phyloP scores from a whole-genome alignment of 30 jellyfish, hydroid and myxozoan genomes.

The Cassiopea andromeda region DNA sequence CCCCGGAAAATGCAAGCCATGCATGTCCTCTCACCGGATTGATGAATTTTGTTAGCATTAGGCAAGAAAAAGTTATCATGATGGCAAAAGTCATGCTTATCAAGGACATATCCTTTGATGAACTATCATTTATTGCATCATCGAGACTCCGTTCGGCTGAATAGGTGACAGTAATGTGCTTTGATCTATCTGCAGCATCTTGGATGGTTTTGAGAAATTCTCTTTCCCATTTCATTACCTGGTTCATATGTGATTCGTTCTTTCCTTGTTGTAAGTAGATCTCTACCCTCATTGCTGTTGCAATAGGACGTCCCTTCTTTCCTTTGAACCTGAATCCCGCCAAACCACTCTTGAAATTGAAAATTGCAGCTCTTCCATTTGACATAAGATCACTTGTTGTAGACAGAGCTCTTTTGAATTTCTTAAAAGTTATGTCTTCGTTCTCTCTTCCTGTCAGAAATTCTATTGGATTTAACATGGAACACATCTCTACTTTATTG shows the following conservation, averaged over 20 bases:
- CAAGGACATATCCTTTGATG: constrained; percentile 53
- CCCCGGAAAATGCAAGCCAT: constrained; percentile 68
- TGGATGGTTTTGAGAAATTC: constrained; percentile 28
- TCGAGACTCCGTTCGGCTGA: constrained; percentile 71
- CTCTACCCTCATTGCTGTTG: constrained; percentile 53
- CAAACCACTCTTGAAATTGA: constrained; percentile 46
- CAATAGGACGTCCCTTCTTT: not conserved
- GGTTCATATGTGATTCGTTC: not conserved
- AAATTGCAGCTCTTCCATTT: constrained; percentile 71
- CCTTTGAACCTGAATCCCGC: constrained; percentile 21
- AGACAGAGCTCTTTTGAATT: constrained; percentile 21
- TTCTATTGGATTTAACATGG: constrained; percentile 62
- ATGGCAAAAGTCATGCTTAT: constrained; percentile 59
- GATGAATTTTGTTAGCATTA: constrained; percentile 54
- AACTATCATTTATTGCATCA: constrained; percentile 75
- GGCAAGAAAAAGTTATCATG: constrained; percentile 68
- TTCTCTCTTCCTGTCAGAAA: constrained; percentile 15
- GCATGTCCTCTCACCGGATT: constrained; percentile 79
- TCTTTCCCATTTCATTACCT: constrained; percentile 59
- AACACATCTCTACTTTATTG: constrained; percentile 16
- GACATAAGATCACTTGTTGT: constrained; percentile 55
- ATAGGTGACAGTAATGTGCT: constrained; percentile 3
- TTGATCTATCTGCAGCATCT: not conserved
- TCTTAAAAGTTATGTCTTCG: not conserved
- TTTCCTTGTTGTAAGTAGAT: constrained; percentile 40